phyloP scores from a whole-genome alignment of 2,797 vertebrate genomes.

The Anguilla obscura region DNA sequence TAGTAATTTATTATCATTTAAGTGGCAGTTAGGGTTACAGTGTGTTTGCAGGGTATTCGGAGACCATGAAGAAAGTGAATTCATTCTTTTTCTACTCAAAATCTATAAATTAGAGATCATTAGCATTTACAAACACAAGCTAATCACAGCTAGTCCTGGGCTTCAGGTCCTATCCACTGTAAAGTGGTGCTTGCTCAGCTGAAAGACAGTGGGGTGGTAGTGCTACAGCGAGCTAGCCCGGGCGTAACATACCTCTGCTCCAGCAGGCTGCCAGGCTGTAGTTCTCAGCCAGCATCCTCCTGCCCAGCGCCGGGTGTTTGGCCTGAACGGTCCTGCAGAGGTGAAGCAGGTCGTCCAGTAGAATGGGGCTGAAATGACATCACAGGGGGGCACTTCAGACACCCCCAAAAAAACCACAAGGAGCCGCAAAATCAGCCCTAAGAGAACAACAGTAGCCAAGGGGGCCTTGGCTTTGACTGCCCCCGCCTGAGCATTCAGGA shows the following conservation, averaged over 20 bases:
- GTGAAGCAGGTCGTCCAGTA: slow-evolving; percentile 82
- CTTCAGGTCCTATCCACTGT: not conserved
- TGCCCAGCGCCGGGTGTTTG: slow-evolving; percentile 68
- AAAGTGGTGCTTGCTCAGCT: not conserved
- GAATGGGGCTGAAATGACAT: slow-evolving; percentile 69
- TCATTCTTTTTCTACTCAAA: too few relatives aligned
- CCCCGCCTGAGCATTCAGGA: not conserved
- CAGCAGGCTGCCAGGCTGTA: slow-evolving; percentile 75
- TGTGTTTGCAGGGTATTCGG: too few relatives aligned
- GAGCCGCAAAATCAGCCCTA: not conserved
- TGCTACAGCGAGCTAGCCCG: not conserved
- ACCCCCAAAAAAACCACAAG: not conserved
- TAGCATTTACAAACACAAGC: not conserved
- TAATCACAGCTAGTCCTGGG: not conserved
- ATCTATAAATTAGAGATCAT: not conserved
- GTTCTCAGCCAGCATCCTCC: slow-evolving; percentile 76
- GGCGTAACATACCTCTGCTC: slow-evolving; percentile 81
- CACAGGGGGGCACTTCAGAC: not conserved
- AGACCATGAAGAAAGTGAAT: too few relatives aligned
- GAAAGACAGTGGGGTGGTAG: not conserved
- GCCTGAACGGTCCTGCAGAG: slow-evolving; percentile 76
- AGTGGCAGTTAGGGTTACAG: too few relatives aligned
- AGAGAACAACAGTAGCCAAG: not conserved
- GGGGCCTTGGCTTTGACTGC: not conserved
- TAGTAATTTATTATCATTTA: too few relatives aligned